A percentile compares a stretch with the other conserved stretches of the same genome.
Conservation (phyloP, 2,113 vertebrate genomes). For the Myrmecophaga tridactyla region DNA sequence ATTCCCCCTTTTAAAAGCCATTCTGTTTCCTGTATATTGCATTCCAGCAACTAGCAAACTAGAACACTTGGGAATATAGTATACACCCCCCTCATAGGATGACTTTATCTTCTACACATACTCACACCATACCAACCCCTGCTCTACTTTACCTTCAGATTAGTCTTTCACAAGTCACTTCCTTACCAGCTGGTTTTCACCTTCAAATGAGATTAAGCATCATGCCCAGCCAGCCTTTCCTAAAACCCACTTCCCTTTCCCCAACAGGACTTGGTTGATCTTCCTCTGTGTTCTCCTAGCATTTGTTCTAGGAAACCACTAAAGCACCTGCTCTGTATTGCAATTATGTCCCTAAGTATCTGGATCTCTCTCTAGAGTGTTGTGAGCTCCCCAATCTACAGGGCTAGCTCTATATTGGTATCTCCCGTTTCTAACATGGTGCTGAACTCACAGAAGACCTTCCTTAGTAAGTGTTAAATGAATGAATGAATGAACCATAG, state of each 20-base stretch:
- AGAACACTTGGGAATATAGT: neutral
- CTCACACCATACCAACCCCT: neutral
- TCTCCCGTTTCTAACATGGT: neutral
- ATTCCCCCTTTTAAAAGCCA: too few relatives aligned
- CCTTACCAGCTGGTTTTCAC: neutral
- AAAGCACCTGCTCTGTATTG: neutral
- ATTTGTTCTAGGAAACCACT: slow-evolving; percentile 23
- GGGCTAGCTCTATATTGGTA: neutral
- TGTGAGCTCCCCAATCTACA: neutral
- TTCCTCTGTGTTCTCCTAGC: neutral
- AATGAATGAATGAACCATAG: neutral
- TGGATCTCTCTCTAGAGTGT: neutral
- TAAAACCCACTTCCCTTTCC: neutral
- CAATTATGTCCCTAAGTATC: neutral
- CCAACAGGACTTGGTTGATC: neutral
- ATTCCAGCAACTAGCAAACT: too few relatives aligned
- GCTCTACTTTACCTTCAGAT: neutral
- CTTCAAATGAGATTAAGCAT: neutral
- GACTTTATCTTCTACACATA: neutral
- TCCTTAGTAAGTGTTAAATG: neutral
- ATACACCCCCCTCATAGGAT: neutral
- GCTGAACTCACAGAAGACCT: neutral
- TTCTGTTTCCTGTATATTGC: too few relatives aligned
- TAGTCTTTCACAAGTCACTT: neutral
- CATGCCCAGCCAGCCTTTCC: neutral